Evolutionary conservation across 2,888 invertebrate species (phyloP).

Genomic region (Torymus texanus): DNA sequence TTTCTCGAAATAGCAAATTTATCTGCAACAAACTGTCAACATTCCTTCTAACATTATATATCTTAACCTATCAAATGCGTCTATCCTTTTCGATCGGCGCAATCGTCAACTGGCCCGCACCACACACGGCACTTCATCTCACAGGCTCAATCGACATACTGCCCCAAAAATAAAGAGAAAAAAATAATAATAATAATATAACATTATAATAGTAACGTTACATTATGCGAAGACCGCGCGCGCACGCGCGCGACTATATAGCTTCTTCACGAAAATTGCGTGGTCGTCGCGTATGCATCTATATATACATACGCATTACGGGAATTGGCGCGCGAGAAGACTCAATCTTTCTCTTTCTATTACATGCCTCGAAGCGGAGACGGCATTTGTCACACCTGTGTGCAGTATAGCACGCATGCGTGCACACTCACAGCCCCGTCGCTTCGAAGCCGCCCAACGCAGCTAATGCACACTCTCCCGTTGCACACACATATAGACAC

Average conservation of each 20-base stretch:
- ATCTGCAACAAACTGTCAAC: too few species aligned
- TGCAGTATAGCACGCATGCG: neutral
- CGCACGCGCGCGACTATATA: slow-evolving; percentile 14
- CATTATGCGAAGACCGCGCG: slow-evolving; percentile 46
- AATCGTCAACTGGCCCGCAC: slow-evolving; percentile 31
- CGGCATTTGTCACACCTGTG: slow-evolving; percentile 7
- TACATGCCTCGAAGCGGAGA: slow-evolving; percentile 36
- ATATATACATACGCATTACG: too few species aligned
- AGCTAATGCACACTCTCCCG: neutral
- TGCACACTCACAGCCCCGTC: slow-evolving; percentile 52
- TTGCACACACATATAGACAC: neutral
- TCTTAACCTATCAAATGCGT: too few species aligned
- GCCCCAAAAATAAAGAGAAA: slow-evolving; percentile 20
- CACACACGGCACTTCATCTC: neutral
- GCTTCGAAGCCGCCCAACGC: neutral
- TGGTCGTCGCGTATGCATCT: slow-evolving; percentile 1
- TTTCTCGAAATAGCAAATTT: too few species aligned
- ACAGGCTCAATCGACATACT: slow-evolving; percentile 36
- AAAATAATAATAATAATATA: slow-evolving; percentile 31
- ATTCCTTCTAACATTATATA: too few species aligned
- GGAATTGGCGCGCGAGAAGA: too few species aligned
- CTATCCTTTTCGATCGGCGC: neutral
- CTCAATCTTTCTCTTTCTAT: slow-evolving; percentile 7
- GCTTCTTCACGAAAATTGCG: slow-evolving; percentile 12
- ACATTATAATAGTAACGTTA: slow-evolving; percentile 37